Conservation (phyloP, 2,888 invertebrate species). For the Geotrupes spiniger region DNA sequence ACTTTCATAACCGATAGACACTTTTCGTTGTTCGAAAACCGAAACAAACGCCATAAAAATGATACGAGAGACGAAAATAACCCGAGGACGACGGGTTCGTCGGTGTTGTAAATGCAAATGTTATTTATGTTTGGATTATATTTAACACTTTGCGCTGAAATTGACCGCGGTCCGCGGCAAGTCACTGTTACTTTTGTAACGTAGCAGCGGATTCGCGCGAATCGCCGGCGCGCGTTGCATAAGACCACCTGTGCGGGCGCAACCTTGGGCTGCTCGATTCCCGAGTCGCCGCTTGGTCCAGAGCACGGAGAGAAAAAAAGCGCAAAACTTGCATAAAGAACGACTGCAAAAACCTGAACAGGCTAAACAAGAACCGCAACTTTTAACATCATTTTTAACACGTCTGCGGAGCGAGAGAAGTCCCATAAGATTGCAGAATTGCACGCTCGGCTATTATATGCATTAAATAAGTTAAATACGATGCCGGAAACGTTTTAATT, state of each 20-base stretch:
- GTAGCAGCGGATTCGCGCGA: no score
- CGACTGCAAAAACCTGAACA: constrained; percentile 19
- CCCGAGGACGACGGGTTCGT: no score
- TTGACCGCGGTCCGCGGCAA: no score
- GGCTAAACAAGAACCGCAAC: constrained; percentile 21
- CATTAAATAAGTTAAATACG: neutral
- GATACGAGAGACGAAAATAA: no score
- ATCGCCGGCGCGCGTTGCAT: constrained; percentile 9
- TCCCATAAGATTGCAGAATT: constrained; percentile 24
- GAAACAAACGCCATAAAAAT: no score
- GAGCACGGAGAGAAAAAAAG: constrained; percentile 18
- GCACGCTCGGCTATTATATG: constrained; percentile 4
- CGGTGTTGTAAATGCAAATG: no score
- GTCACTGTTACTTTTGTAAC: no score
- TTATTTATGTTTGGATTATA: no score
- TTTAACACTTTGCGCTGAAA: no score
- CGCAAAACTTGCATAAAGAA: constrained; percentile 25
- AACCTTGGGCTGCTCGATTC: constrained; percentile 13
- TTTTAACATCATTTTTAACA: constrained; percentile 13
- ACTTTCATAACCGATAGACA: no score
- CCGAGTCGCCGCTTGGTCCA: constrained; percentile 23
- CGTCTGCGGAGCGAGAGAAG: constrained; percentile 16
- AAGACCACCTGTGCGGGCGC: constrained; percentile 17
- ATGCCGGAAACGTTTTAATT: neutral
- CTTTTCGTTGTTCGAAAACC: no score